Evolutionary conservation across 2,888 invertebrate genomes (phyloP).

Genomic region (Metacarcinus magister): DNA sequence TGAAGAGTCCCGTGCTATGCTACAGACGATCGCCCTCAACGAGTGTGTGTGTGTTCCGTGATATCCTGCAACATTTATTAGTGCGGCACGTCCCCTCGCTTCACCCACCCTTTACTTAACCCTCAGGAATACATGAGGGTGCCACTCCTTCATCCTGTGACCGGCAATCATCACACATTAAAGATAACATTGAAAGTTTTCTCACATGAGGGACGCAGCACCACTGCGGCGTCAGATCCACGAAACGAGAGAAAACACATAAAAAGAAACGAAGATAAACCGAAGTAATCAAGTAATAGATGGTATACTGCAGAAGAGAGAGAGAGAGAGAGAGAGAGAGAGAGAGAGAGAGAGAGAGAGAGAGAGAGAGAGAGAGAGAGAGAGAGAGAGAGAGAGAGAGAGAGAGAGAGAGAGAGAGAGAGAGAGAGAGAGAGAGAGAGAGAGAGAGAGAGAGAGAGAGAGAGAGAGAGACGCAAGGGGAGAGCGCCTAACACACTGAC

Average conservation of each 20-base stretch:
- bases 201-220: not conserved
- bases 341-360: not conserved
- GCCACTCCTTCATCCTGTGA: not conserved
- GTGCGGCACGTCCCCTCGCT: not conserved
- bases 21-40: not conserved
- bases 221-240: not conserved
- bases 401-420: slow-evolving; percentile 35
- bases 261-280: not conserved
- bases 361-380: slow-evolving; percentile 17
- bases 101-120: not conserved
- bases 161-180: not conserved
- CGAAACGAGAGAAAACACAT: not conserved
- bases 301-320: not conserved
- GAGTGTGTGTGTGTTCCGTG: not conserved
- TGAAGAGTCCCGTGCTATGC: not conserved
- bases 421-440: slow-evolving; percentile 50
- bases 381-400: not conserved
- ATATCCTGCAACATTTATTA: not conserved
- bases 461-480: not conserved
- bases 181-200: not conserved
- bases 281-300: not conserved
- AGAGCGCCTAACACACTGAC: slow-evolving; percentile 18
- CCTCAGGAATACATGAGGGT: not conserved
- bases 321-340: not conserved
- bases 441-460: slow-evolving; percentile 63